A percentile compares a stretch with the other conserved stretches of the same genome.
Conservation (phyloP, 2,888 invertebrate species). For the Dasysyrphus albostriatus region DNA sequence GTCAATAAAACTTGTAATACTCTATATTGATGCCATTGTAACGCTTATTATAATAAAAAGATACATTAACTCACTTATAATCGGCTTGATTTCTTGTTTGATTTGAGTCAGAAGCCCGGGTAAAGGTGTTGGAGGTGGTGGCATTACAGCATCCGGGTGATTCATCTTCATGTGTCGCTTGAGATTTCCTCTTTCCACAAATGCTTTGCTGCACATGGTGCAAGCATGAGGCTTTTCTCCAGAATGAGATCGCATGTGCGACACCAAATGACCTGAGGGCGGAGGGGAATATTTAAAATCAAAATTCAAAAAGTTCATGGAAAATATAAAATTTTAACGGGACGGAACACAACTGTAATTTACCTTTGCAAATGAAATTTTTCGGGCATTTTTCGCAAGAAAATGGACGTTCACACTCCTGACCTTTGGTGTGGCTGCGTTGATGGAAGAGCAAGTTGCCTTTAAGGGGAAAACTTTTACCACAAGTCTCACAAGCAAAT, state of each 20-base stretch:
- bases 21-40: neutral
- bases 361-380: slow-evolving; percentile 94
- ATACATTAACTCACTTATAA: slow-evolving; percentile 81
- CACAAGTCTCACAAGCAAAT: slow-evolving; percentile 93
- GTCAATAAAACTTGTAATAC: neutral
- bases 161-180: slow-evolving; percentile 90
- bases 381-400: slow-evolving; percentile 93
- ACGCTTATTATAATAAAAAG: neutral
- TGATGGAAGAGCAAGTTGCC: slow-evolving; percentile 94
- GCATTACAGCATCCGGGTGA: slow-evolving; percentile 85
- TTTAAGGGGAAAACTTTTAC: slow-evolving; percentile 93
- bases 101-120: slow-evolving; percentile 83
- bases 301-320: neutral
- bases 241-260: slow-evolving; percentile 92
- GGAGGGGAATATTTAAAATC: slow-evolving; percentile 53
- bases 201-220: slow-evolving; percentile 90
- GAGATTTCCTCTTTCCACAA: slow-evolving; percentile 92
- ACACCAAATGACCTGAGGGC: slow-evolving; percentile 87
- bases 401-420: slow-evolving; percentile 88
- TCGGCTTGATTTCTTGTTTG: slow-evolving; percentile 83
- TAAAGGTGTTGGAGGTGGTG: slow-evolving; percentile 83
- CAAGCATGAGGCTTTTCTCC: slow-evolving; percentile 86
- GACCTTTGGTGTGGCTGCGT: slow-evolving; percentile 92
- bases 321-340: slow-evolving; percentile 35
- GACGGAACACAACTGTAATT: slow-evolving; percentile 38